Percentiles rank a stretch among this genome's conserved stretches.
Conservation (phyloP, 2,113 vertebrate species). For the Sisor rabdophorus region DNA sequence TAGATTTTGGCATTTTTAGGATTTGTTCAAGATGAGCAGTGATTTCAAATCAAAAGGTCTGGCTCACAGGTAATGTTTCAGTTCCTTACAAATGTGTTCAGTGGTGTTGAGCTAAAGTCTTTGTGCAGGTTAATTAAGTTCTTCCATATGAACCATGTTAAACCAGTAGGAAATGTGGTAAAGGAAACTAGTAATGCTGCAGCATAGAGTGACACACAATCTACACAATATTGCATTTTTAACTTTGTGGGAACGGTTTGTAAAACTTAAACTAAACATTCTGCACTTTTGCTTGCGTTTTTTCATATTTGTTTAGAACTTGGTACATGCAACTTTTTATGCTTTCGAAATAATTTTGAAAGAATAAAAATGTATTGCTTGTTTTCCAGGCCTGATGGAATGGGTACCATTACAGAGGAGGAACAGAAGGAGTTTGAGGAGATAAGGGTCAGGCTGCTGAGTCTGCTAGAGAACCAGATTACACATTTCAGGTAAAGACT, state of each 20-base stretch:
- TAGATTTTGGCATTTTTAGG: background rate
- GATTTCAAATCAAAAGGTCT: background rate
- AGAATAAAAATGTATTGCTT: background rate
- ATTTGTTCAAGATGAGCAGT: background rate
- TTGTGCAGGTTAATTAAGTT: background rate
- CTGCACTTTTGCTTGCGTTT: background rate
- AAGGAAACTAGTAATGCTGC: background rate
- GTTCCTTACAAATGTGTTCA: background rate
- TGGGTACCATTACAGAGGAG: slow-evolving; percentile 87
- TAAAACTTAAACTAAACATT: background rate
- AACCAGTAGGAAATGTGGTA: background rate
- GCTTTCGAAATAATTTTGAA: background rate
- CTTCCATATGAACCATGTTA: background rate
- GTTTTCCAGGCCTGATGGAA: slow-evolving; percentile 85
- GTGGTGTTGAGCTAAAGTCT: background rate
- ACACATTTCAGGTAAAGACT: slow-evolving; percentile 86
- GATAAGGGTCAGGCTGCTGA: slow-evolving; percentile 79
- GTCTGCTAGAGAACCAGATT: slow-evolving; percentile 90
- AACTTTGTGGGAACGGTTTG: background rate
- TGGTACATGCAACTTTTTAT: background rate
- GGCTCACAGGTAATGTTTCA: background rate
- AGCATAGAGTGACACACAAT: background rate
- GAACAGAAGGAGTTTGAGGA: slow-evolving; percentile 88
- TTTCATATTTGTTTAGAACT: background rate
- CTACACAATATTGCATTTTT: background rate